Conservation (phyloP, 2,797 vertebrate genomes). For the Cetoscarus ocellatus region DNA sequence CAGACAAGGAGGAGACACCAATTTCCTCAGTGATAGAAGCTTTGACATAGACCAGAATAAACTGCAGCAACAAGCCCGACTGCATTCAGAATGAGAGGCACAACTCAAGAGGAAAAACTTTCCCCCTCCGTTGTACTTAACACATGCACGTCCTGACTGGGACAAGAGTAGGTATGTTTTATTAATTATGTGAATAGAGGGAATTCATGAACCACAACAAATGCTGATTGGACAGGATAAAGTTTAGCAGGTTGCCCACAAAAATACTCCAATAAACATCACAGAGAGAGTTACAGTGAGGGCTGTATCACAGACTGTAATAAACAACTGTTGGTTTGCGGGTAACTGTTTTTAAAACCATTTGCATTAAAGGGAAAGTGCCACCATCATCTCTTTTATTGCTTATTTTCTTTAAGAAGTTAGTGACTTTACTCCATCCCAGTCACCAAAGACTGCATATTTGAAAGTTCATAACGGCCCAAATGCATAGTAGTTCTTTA, state of each 20-base stretch:
- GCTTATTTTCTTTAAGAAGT: too few relatives aligned
- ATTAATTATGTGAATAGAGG: slow-evolving; percentile 31
- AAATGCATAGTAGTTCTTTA: too few relatives aligned
- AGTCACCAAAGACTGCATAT: too few relatives aligned
- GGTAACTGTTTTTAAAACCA: too few relatives aligned
- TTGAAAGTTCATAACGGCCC: too few relatives aligned
- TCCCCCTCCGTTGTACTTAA: slow-evolving; percentile 21
- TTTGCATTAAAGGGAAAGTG: too few relatives aligned
- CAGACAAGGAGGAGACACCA: slow-evolving; percentile 51
- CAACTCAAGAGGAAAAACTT: slow-evolving; percentile 31
- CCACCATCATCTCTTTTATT: too few relatives aligned
- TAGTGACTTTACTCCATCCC: too few relatives aligned
- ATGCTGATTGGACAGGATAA: slow-evolving; percentile 2
- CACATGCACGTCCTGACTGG: neutral
- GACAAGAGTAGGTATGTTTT: slow-evolving; percentile 19
- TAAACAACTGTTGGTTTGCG: neutral
- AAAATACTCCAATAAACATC: slow-evolving; percentile 6
- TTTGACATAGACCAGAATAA: slow-evolving; percentile 37
- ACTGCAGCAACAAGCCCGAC: slow-evolving; percentile 21
- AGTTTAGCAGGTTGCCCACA: slow-evolving; percentile 1
- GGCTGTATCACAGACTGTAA: neutral
- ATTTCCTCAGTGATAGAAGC: slow-evolving; percentile 60
- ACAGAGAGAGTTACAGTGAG: neutral
- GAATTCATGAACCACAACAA: slow-evolving; percentile 8
- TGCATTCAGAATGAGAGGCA: slow-evolving; percentile 22